phyloP scores from a whole-genome alignment of 2,888 invertebrate genomes.

The Sialis lutaria region DNA sequence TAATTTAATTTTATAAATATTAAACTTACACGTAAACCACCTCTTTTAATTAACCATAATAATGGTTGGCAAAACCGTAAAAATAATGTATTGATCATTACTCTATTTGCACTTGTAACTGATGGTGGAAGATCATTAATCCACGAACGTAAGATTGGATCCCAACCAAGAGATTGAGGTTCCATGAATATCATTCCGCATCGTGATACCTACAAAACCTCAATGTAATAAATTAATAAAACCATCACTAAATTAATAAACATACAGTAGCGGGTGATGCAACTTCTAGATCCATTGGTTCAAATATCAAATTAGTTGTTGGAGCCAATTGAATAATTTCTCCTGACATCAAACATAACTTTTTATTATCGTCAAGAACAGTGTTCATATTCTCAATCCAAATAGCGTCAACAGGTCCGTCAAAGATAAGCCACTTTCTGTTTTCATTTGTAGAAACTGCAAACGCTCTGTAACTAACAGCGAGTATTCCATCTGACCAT shows the following conservation, averaged over 20 bases:
- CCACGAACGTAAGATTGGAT: constrained; percentile 73
- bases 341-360: constrained; percentile 89
- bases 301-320: constrained; percentile 81
- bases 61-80: constrained; percentile 65
- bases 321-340: constrained; percentile 87
- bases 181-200: constrained; percentile 97
- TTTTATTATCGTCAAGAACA: constrained; percentile 90
- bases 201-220: constrained; percentile 55
- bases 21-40: constrained; percentile 39
- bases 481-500: constrained; percentile 81
- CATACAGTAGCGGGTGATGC: constrained; percentile 73
- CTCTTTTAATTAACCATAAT: constrained; percentile 56
- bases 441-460: constrained; percentile 57
- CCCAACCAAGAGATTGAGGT: constrained; percentile 81
- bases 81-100: constrained; percentile 51
- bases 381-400: constrained; percentile 98
- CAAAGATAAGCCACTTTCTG: constrained; percentile 88
- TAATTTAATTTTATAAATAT: neutral
- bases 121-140: constrained; percentile 54
- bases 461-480: constrained; percentile 65
- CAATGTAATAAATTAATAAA: neutral
- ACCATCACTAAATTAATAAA: neutral
- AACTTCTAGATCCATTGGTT: constrained; percentile 88
- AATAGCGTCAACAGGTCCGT: constrained; percentile 89
- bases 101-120: constrained; percentile 50